Percentiles rank a stretch among this genome's conserved stretches.
phyloP scores from a whole-genome alignment of 35 echinoderm and acorn worm genomes.

The Lytechinus pictus region DNA sequence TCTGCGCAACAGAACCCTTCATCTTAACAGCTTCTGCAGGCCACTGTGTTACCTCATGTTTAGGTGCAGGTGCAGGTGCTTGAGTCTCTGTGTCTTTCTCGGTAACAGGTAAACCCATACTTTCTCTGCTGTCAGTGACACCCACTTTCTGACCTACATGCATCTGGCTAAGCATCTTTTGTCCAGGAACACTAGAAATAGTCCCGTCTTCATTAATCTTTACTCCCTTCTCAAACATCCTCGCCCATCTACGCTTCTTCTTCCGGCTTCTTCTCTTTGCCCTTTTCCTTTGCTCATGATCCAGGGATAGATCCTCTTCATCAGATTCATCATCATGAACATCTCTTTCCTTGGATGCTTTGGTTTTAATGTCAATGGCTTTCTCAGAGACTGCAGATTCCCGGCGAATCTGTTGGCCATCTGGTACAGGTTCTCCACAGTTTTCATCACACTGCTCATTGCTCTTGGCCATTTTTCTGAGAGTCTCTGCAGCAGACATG shows the following conservation, averaged over 20 bases:
- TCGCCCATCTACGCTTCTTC: slow-evolving; percentile 23
- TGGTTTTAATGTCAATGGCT: neutral
- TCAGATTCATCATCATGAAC: slow-evolving; percentile 25
- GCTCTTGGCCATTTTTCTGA: slow-evolving; percentile 32
- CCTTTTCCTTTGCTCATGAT: slow-evolving; percentile 25
- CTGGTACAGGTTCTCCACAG: neutral
- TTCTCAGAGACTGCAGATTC: neutral
- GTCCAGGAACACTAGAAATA: neutral
- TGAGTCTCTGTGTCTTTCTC: neutral
- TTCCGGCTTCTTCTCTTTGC: slow-evolving; percentile 25
- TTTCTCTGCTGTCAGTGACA: neutral
- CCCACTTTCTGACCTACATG: neutral
- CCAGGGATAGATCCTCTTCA: neutral
- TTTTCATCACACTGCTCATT: slow-evolving; percentile 37
- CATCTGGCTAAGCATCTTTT: neutral
- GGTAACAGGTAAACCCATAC: neutral
- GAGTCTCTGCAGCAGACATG: slow-evolving; percentile 43
- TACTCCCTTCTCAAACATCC: neutral
- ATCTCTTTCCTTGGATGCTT: neutral
- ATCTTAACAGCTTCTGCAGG: slow-evolving; percentile 26
- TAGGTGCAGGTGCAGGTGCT: neutral
- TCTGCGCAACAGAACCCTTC: slow-evolving; percentile 34
- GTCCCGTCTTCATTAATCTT: slow-evolving; percentile 10
- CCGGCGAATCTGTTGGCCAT: neutral
- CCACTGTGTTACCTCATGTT: slow-evolving; percentile 8